Evolutionary conservation across 2,797 vertebrate genomes (phyloP), one percentile per base, ranked within the genome.

Genomic region (Pelobates cultripes): DNA sequence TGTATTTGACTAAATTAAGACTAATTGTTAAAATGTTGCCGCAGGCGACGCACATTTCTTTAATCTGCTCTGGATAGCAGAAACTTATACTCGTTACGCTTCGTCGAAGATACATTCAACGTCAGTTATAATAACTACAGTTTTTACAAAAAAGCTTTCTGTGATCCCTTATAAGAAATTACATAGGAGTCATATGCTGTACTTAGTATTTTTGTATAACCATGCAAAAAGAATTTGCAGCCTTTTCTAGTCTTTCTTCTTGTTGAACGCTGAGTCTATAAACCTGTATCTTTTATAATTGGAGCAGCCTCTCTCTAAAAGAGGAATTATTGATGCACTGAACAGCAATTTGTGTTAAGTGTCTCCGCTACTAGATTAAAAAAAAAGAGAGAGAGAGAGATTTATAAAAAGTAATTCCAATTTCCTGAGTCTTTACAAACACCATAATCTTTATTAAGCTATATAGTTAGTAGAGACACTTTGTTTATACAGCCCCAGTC

Each of bases 401-500:
- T 73, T 68, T 80, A 44, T 28, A 80, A 41, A 47, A 61, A 40
- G 9, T 14, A 70, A 43, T 75, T 44, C 66, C 43, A 17, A 70
- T 45, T 75, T 28, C 13, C 47, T 66, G n/a, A 55, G 55, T 66
- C 61, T 73, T 75, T 74, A 74, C 63, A 73, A 79, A 75, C 67
- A 64, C 2, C 17, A 7, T 40, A 64, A 28, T 64, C 61, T 74
- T 75, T 74, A 80, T 73, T 73, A 80, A 74, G 69, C 73, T 15
- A 47, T 80, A 47, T 69, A 69, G 61, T 75, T 61, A 42, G 47
- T 51, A 28, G 28, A 28, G 28, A 28, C n/a, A n/a, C n/a, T n/a
- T n/a, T n/a, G n/a, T n/a, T n/a, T n/a, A n/a, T n/a, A n/a, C n/a
- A n/a, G n/a, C n/a, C n/a, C n/a, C n/a, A n/a, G n/a, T n/a, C n/a